Evolutionary conservation across 1,140 invertebrate genomes (phyloP).

Genomic region (Euglossa dilemma): DNA sequence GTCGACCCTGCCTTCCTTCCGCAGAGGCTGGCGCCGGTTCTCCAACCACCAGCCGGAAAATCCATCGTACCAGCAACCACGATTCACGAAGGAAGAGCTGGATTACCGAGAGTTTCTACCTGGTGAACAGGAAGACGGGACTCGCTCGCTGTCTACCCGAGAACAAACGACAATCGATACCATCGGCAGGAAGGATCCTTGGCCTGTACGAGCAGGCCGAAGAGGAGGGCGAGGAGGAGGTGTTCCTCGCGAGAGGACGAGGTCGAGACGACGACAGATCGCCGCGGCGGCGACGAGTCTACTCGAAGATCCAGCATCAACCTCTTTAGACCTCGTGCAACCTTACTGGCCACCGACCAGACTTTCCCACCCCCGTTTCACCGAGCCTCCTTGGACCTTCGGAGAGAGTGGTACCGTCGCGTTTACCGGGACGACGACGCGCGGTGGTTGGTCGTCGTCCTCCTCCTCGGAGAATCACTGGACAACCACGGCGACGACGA

Average conservation of each 20-base stretch:
- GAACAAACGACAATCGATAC: slow-evolving; percentile 15
- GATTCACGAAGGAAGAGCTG: slow-evolving; percentile 18
- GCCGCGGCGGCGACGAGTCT: slow-evolving; percentile 49
- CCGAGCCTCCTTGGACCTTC: slow-evolving; percentile 15
- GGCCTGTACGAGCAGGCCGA: neutral
- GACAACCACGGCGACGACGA: no score
- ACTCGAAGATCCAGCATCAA: slow-evolving; percentile 39
- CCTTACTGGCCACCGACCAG: slow-evolving; percentile 1
- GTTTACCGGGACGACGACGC: neutral
- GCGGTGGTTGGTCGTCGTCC: no score
- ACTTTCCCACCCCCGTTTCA: neutral
- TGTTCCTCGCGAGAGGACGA: slow-evolving; percentile 38
- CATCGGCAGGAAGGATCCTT: slow-evolving; percentile 21
- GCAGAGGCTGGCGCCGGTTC: slow-evolving; percentile 2
- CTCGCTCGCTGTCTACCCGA: neutral
- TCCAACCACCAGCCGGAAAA: slow-evolving; percentile 14
- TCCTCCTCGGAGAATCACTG: no score
- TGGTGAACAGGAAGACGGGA: slow-evolving; percentile 8
- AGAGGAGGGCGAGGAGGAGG: slow-evolving; percentile 38
- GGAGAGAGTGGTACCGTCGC: neutral
- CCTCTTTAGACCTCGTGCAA: neutral
- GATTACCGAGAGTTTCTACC: slow-evolving; percentile 38
- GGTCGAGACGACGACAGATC: slow-evolving; percentile 37
- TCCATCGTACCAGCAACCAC: neutral
- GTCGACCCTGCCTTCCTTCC: neutral